A percentile compares a stretch with the other conserved stretches of the same genome.
phyloP scores from a whole-genome alignment of 2,113 vertebrate species.

The Carlito syrichta region DNA sequence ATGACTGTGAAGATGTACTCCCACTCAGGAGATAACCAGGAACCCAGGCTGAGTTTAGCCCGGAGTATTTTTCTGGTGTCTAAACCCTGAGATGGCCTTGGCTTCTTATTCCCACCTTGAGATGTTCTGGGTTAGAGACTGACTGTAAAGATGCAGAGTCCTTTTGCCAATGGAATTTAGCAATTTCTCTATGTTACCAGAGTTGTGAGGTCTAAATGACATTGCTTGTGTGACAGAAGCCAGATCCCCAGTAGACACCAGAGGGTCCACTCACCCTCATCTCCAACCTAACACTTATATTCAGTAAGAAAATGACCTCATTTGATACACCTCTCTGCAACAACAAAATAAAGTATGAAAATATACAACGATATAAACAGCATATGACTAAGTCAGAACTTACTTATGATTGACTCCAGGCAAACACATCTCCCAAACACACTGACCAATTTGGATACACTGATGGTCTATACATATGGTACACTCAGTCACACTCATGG shows the following conservation, averaged over 20 bases:
- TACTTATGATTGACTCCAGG: background rate
- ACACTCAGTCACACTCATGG: background rate
- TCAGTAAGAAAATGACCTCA: background rate
- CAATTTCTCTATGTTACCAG: background rate
- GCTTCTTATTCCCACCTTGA: background rate
- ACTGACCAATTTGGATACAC: background rate
- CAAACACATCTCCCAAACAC: background rate
- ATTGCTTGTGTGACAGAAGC: background rate
- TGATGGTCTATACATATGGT: too few relatives aligned
- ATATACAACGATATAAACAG: background rate
- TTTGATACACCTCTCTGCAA: background rate
- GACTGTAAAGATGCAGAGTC: rapidly evolving
- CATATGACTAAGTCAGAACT: background rate
- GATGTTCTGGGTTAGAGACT: background rate
- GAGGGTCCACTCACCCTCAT: background rate
- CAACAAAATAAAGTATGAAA: background rate
- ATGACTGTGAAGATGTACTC: background rate
- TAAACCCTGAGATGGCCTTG: background rate
- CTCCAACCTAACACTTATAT: background rate
- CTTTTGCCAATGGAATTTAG: background rate
- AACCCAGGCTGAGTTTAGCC: background rate
- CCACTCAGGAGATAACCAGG: background rate
- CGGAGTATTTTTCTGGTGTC: background rate
- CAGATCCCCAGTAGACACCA: background rate
- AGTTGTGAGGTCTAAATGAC: background rate